These are phyloP conservation scores for Catamblyrhynchus diadema DNA, from an alignment of 2,797 vertebrate genomes.

Conservation along the genomic window DNA sequence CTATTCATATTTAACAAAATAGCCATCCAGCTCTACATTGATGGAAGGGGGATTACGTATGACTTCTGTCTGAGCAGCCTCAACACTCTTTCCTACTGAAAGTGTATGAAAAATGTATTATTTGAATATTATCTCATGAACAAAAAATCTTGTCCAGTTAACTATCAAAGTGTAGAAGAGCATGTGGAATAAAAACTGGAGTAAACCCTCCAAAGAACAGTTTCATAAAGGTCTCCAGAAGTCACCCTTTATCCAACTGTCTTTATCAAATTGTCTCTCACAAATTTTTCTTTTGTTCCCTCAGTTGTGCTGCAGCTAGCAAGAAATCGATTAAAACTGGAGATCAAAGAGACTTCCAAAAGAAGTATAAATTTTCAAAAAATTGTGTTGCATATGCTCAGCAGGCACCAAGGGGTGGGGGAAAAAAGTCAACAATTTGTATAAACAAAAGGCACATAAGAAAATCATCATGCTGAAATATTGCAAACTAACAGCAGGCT, in stretches of 20 bases:
- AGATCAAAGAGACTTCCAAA: not conserved
- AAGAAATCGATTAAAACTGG: not conserved
- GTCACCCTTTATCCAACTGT: not conserved
- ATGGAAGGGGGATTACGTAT: not conserved
- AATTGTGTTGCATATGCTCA: not conserved
- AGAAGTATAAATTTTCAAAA: not conserved
- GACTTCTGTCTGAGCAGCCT: not conserved
- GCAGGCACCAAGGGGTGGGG: not conserved
- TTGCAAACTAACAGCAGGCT: not conserved
- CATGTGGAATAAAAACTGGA: not conserved
- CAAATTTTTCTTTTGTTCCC: not conserved
- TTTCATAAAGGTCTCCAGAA: not conserved
- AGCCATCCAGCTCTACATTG: not conserved
- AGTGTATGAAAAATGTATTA: not conserved
- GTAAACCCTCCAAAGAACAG: not conserved
- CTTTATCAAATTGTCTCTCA: not conserved
- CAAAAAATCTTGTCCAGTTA: not conserved
- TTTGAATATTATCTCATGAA: not conserved
- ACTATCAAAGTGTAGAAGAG: not conserved
- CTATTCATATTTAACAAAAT: not conserved
- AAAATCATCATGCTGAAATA: constrained; percentile 1
- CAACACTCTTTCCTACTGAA: not conserved
- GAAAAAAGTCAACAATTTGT: not conserved
- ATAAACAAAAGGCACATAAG: not conserved
- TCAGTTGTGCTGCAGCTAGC: not conserved